Conservation (phyloP, 2,797 vertebrate species). For the Phataginus tetradactyla region DNA sequence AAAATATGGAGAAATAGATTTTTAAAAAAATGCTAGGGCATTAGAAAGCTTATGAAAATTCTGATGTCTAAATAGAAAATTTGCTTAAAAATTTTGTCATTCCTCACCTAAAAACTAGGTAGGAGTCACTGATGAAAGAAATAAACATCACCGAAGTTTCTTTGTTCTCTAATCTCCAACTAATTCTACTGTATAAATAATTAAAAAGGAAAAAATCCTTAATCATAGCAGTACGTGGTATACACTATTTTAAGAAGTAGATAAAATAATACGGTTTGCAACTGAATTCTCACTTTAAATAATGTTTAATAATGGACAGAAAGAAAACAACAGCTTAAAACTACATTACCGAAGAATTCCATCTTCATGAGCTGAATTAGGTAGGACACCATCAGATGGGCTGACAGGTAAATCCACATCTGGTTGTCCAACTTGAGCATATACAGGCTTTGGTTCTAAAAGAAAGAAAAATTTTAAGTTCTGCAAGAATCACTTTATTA, state of each 20-base stretch:
- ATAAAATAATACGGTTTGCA: neutral
- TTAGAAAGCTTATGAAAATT: neutral
- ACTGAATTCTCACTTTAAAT: neutral
- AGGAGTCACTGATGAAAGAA: neutral
- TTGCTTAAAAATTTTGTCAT: neutral
- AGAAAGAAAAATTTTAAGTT: constrained; percentile 35
- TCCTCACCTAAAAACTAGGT: constrained; percentile 1
- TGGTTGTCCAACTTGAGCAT: constrained; percentile 98
- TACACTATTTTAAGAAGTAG: neutral
- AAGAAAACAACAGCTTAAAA: neutral
- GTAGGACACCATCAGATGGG: constrained; percentile 96
- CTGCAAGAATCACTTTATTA: neutral
- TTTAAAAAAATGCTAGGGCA: neutral
- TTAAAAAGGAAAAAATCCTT: neutral
- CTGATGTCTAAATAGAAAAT: neutral
- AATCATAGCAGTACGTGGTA: neutral
- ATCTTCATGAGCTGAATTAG: constrained; percentile 95
- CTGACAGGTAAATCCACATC: constrained; percentile 99
- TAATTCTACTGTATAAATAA: neutral
- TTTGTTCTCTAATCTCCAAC: neutral
- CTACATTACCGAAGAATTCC: constrained; percentile 93
- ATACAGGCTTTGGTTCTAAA: constrained; percentile 97
- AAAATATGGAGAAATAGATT: neutral
- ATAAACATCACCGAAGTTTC: neutral
- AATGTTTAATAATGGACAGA: neutral